Conservation (phyloP, 2,113 vertebrate genomes). For the Tympanuchus pallidicinctus region DNA sequence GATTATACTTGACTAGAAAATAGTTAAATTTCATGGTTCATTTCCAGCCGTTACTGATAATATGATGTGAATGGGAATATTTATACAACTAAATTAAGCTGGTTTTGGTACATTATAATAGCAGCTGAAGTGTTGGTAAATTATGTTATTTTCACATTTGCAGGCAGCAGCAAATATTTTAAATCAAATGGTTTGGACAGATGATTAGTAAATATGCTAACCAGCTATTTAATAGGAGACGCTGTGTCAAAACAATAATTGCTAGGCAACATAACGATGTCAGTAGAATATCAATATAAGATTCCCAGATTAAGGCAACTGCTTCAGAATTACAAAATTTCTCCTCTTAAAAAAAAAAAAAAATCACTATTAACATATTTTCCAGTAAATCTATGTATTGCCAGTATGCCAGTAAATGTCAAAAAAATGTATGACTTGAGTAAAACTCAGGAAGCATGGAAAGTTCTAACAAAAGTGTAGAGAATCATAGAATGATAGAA, state of each 20-base stretch:
- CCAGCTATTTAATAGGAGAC: background rate
- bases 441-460: background rate
- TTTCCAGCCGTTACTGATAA: conserved; percentile 31
- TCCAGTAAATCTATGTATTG: background rate
- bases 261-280: background rate
- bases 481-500: no score
- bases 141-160: background rate
- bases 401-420: background rate
- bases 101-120: conserved; percentile 11
- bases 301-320: background rate
- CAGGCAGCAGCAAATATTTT: conserved; percentile 9
- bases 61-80: conserved; percentile 17
- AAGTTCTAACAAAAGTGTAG: background rate
- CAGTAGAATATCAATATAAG: background rate
- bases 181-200: background rate
- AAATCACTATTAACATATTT: background rate
- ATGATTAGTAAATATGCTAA: conserved; percentile 5
- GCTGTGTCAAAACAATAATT: background rate
- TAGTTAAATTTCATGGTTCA: conserved; percentile 48
- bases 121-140: conserved; percentile 16
- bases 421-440: background rate
- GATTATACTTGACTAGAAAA: conserved; percentile 32
- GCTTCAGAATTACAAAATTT: background rate
- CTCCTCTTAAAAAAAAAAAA: background rate
- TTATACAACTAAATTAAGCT: conserved; percentile 31